Evolutionary conservation across 1,140 invertebrate genomes (phyloP).

Genomic region (Tetragnatha versicolor): DNA sequence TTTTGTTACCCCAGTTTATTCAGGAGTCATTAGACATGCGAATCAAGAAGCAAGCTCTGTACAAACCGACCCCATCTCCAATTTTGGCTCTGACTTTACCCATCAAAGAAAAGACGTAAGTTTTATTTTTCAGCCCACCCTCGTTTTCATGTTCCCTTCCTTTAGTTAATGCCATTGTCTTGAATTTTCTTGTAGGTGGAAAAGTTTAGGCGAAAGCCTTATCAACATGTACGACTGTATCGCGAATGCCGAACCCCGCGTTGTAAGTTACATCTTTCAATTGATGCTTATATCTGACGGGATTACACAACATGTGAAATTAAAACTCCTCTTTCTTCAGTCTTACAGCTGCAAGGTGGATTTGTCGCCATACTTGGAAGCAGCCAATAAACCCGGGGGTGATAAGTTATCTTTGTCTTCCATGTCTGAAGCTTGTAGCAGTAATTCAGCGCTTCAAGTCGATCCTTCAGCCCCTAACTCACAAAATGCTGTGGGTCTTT

Average conservation of each 20-base stretch:
- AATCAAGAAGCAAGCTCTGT: constrained; percentile 69
- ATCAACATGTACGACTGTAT: constrained; percentile 74
- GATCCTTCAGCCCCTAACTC: neutral
- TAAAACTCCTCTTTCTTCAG: neutral
- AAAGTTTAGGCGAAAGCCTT: constrained; percentile 73
- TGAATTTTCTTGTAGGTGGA: constrained; percentile 67
- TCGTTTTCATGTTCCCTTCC: neutral
- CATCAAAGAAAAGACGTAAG: constrained; percentile 67
- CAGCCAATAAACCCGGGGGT: neutral
- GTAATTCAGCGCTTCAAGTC: constrained; percentile 21
- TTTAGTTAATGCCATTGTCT: neutral
- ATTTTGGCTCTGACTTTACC: constrained; percentile 71
- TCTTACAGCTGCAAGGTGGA: constrained; percentile 56
- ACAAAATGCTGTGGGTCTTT: constrained; percentile 10
- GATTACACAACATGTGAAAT: neutral
- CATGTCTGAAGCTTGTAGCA: constrained; percentile 47
- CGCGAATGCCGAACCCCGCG: constrained; percentile 56
- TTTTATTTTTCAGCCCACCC: neutral
- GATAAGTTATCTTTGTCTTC: constrained; percentile 40
- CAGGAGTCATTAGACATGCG: constrained; percentile 73
- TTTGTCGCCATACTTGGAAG: constrained; percentile 44
- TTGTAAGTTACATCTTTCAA: constrained; percentile 59
- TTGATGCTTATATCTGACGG: neutral
- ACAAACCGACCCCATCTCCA: constrained; percentile 67
- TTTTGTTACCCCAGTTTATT: constrained; percentile 62